Evolutionary conservation across 2,888 invertebrate genomes (phyloP), one percentile per base, ranked within the genome.

Genomic region (Gastracanthus pulcherrimus): DNA sequence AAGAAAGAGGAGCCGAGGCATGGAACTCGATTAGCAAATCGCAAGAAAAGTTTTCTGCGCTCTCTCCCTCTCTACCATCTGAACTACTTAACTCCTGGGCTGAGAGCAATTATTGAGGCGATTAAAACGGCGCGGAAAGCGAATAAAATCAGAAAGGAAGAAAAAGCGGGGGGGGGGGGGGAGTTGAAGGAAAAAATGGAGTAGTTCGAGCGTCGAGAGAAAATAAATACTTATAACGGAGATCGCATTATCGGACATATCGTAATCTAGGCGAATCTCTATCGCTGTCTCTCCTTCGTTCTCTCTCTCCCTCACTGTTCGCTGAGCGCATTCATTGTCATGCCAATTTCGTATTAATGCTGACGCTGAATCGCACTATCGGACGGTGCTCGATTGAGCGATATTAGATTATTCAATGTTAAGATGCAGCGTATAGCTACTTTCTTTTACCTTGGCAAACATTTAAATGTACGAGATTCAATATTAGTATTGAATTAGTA

Each of bases 11-110:
- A 76, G 7, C n/a, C 58, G 41, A 76, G 51, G 79, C 75, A 71
- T 48, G 79, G 76, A 79, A 81, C 81, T 78, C 66, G 79, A 82
- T 79, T 82, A 79, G 58, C 71, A 76, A 82, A 82, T 82, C 62
- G 70, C 60, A 67, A 71, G 67, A 76, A 81, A 82, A 82, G 69
- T 76, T 82, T 82, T 74, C 67, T 45, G 66, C 48, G 69, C 77
- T 29, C 48, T 77, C 76, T 71, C 38, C 45, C 34, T n/a, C 11
- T 19, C n/a, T 6, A 34, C 34, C 23, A 11, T 45, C 6, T 60
- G 34, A 70, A 78, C 66, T 76, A 78, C 75, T 75, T 72, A 70
- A 64, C 66, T 78, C 62, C 23, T 62, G 45, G 36, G 48, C 64
- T 75, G 31, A 75, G 75, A 71, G 70, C 70, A 78, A 82, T 82